Conservation (phyloP, 2,888 invertebrate genomes). For the Tetheella fluctuosa region DNA sequence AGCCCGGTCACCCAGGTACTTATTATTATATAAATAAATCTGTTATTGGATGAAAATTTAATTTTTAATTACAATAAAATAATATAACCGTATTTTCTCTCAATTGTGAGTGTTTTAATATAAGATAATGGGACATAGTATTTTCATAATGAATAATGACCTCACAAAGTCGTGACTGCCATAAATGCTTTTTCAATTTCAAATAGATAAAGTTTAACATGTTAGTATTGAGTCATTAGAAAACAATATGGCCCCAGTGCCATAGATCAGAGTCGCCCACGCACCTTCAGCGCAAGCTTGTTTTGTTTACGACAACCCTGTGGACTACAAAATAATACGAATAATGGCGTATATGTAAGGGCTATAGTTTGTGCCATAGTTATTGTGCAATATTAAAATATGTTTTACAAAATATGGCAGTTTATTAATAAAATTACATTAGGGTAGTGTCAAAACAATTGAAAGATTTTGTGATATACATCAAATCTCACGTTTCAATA, state of each 20-base stretch:
- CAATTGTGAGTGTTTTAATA: too few relatives aligned
- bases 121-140: not conserved
- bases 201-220: constrained; percentile 5
- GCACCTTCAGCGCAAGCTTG: constrained; percentile 66
- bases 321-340: constrained; percentile 51
- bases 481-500: too few relatives aligned
- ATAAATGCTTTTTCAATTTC: constrained; percentile 4
- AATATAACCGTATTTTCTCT: too few relatives aligned
- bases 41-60: not conserved
- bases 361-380: not conserved
- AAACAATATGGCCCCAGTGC: constrained; percentile 69
- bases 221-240: constrained; percentile 75
- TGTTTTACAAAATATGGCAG: too few relatives aligned
- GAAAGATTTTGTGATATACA: too few relatives aligned
- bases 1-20: too few relatives aligned
- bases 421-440: too few relatives aligned
- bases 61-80: not conserved
- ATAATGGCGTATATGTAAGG: constrained; percentile 36
- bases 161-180: not conserved
- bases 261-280: constrained; percentile 75
- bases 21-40: not conserved
- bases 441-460: too few relatives aligned
- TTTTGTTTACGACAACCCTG: constrained; percentile 70
- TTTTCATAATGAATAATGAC: not conserved
- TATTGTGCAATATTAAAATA: too few relatives aligned